A percentile compares a stretch with the other conserved stretches of the same genome.
These are phyloP conservation scores for Sinocyclocheilus maitianheensis DNA, from an alignment of 2,113 vertebrate genomes.

Conservation along the genomic window DNA sequence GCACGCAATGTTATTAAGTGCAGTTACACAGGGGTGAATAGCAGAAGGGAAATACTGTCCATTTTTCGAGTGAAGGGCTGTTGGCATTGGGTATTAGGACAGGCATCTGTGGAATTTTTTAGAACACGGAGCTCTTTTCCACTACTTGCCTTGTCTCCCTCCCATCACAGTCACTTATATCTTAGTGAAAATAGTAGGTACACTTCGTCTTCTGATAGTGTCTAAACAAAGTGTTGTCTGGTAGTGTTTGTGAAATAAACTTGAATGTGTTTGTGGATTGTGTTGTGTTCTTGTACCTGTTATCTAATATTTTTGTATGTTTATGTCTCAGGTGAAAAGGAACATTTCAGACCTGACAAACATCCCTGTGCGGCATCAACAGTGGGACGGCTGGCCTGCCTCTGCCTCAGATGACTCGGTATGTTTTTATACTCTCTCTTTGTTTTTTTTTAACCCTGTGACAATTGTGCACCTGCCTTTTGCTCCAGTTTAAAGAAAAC, in stretches of 20 bases:
- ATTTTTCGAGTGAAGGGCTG: constrained; percentile 86
- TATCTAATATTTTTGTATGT: constrained; percentile 39
- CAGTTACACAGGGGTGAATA: constrained; percentile 88
- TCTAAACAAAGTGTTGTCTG: background rate
- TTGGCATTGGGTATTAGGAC: constrained; percentile 86
- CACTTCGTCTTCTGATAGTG: background rate
- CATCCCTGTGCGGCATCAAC: constrained; percentile 95
- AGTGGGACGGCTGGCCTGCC: constrained; percentile 96
- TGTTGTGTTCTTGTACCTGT: constrained; percentile 4
- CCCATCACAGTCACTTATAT: constrained; percentile 49
- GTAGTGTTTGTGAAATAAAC: background rate
- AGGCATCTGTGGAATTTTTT: constrained; percentile 87
- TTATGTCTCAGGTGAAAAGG: constrained; percentile 86
- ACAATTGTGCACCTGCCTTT: background rate
- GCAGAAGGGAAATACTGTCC: constrained; percentile 96
- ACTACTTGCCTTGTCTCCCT: constrained; percentile 24
- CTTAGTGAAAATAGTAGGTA: constrained; percentile 11
- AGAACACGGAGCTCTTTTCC: constrained; percentile 58
- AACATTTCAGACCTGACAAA: constrained; percentile 98
- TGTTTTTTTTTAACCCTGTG: background rate
- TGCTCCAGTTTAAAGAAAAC: background rate
- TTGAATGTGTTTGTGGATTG: background rate
- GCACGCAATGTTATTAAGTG: constrained; percentile 92
- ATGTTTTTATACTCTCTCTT: constrained; percentile 58
- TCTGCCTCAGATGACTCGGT: constrained; percentile 92